A percentile compares a stretch with the other conserved stretches of the same genome.
Conservation (phyloP, 1,140 invertebrate genomes). For the Drosophila hydei region DNA sequence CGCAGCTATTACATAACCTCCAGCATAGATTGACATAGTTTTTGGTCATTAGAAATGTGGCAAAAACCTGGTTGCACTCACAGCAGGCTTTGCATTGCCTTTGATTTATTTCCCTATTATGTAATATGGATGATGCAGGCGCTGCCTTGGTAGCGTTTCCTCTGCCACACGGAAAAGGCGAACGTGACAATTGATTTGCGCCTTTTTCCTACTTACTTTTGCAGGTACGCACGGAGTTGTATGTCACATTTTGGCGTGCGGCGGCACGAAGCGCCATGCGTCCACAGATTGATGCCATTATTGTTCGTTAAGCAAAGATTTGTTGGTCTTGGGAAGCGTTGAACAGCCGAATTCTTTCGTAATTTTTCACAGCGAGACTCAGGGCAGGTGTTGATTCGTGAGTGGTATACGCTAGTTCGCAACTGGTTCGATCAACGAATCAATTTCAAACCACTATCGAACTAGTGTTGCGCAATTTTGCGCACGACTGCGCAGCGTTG, state of each 20-base stretch:
- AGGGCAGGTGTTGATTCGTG: constrained; percentile 42
- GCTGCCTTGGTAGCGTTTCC: background rate
- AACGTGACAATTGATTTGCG: constrained; percentile 44
- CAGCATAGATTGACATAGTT: constrained; percentile 16
- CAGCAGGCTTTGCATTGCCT: background rate
- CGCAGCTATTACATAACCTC: constrained; percentile 74
- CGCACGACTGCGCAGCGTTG: background rate
- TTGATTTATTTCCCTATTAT: constrained; percentile 39
- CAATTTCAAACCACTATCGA: background rate
- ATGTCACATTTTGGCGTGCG: constrained; percentile 84
- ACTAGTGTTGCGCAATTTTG: constrained; percentile 6
- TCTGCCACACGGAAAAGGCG: constrained; percentile 24
- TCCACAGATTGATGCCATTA: constrained; percentile 87
- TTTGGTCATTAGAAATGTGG: background rate
- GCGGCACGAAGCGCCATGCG: constrained; percentile 84
- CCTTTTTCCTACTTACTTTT: constrained; percentile 83
- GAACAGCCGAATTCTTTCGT: constrained; percentile 78
- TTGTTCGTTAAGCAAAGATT: constrained; percentile 83
- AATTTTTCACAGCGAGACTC: constrained; percentile 73
- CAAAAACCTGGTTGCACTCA: background rate
- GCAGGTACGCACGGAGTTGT: constrained; percentile 83
- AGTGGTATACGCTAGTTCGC: constrained; percentile 29
- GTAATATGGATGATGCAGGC: constrained; percentile 45
- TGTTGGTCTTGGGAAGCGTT: constrained; percentile 56
- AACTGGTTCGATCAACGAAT: constrained; percentile 12